Evolutionary conservation across 1,140 invertebrate species (phyloP).

Genomic region (Drosophila biarmipes): DNA sequence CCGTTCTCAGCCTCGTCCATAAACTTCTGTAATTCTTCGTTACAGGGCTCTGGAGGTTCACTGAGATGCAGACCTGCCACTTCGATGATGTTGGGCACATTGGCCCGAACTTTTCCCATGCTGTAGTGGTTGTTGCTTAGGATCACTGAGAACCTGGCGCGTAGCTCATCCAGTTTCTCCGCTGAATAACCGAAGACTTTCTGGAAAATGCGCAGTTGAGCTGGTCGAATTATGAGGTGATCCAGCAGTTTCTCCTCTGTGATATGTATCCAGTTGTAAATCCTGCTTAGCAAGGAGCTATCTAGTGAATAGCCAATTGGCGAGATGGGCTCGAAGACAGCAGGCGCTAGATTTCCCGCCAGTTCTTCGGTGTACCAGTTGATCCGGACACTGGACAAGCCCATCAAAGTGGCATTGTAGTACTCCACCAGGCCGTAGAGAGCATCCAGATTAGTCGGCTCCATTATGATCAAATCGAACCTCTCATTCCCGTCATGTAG

Average conservation of each 20-base stretch:
- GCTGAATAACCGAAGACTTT: conserved; percentile 56
- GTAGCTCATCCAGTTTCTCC: conserved; percentile 30
- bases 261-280: conserved; percentile 73
- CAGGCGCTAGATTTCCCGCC: conserved; percentile 59
- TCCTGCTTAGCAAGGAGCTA: conserved; percentile 78
- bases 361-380: conserved; percentile 36
- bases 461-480: conserved; percentile 65
- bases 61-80: conserved; percentile 86
- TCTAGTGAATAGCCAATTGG: conserved; percentile 57
- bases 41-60: conserved; percentile 76
- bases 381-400: conserved; percentile 15
- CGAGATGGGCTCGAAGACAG: conserved; percentile 66
- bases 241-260: conserved; percentile 46
- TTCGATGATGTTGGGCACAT: conserved; percentile 67
- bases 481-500: conserved; percentile 22
- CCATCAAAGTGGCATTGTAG: conserved; percentile 59
- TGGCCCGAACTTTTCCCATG: conserved; percentile 54
- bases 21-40: conserved; percentile 84
- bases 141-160: conserved; percentile 50
- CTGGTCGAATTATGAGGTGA: conserved; percentile 29
- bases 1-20: conserved; percentile 86
- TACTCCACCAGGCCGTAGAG: conserved; percentile 51
- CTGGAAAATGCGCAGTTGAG: conserved; percentile 65
- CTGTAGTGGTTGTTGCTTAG: conserved; percentile 68
- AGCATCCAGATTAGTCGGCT: conserved; percentile 45